Percentiles rank a stretch among this genome's conserved stretches.
Conservation (phyloP, 2,113 vertebrate species). For the Pandion haliaetus region DNA sequence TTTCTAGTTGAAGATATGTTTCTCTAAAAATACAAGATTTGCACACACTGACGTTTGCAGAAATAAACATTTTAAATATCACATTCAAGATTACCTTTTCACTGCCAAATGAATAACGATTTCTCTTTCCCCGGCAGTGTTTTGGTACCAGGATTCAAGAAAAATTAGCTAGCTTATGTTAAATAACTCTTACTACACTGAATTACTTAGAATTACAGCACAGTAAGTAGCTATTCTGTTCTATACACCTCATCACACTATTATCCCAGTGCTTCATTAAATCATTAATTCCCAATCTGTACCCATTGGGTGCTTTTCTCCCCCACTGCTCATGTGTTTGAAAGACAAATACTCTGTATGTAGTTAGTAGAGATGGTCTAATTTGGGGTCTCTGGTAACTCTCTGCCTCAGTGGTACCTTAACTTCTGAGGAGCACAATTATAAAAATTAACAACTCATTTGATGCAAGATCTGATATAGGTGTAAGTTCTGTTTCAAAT, state of each 20-base stretch:
- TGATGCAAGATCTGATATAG: neutral
- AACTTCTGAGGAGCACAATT: neutral
- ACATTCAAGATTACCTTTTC: neutral
- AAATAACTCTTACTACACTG: neutral
- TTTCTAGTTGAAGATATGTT: neutral
- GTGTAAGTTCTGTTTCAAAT: neutral
- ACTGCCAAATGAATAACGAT: neutral
- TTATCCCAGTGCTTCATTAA: neutral
- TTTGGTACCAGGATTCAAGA: neutral
- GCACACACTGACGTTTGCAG: neutral
- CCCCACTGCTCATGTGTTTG: neutral
- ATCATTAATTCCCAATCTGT: neutral
- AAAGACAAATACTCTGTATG: neutral
- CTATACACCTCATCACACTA: neutral
- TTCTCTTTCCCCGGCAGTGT: neutral
- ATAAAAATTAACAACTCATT: neutral
- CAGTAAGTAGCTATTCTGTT: neutral
- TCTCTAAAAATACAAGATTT: neutral
- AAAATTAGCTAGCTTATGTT: neutral
- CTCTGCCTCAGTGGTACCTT: neutral
- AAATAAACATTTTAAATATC: neutral
- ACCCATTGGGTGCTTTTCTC: neutral
- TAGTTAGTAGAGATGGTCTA: neutral
- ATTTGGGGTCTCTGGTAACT: neutral
- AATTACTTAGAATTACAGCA: neutral